Conservation (phyloP, 1,140 invertebrate genomes). For the Acromyrmex echinatior region DNA sequence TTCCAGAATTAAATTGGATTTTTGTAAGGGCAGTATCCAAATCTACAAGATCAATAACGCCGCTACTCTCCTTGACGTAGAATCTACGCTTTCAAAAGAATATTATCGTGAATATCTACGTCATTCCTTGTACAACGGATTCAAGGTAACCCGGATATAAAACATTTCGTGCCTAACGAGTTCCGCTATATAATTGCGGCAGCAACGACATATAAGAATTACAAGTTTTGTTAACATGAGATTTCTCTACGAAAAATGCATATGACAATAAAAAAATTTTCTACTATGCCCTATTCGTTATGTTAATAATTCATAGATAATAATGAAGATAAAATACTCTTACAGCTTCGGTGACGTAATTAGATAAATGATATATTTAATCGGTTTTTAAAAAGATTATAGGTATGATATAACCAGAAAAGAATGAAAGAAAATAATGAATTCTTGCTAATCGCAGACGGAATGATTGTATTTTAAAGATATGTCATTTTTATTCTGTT, state of each 20-base stretch:
- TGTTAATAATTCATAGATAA: neutral
- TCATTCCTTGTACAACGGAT: constrained; percentile 42
- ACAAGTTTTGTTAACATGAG: constrained; percentile 21
- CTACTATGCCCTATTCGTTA: neutral
- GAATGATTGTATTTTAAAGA: neutral
- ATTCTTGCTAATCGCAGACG: neutral
- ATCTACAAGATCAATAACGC: neutral
- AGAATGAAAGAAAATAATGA: neutral
- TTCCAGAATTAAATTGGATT: no score
- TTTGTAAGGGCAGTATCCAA: neutral
- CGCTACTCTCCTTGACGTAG: neutral
- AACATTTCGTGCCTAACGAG: constrained; percentile 60
- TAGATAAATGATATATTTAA: neutral
- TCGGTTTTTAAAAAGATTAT: constrained; percentile 11
- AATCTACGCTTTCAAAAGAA: constrained; percentile 41
- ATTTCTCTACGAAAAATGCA: constrained; percentile 34
- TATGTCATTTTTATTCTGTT: neutral
- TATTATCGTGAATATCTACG: constrained; percentile 58
- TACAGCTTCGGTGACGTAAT: constrained; percentile 19
- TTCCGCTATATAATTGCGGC: constrained; percentile 51
- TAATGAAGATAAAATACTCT: neutral
- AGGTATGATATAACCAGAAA: constrained; percentile 23
- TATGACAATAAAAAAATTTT: neutral
- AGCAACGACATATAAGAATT: constrained; percentile 15
- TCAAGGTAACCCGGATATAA: constrained; percentile 65